Percentiles rank a stretch among this genome's conserved stretches.
Evolutionary conservation across 2,888 invertebrate genomes (phyloP).

Genomic region (Halictus quadricinctus): DNA sequence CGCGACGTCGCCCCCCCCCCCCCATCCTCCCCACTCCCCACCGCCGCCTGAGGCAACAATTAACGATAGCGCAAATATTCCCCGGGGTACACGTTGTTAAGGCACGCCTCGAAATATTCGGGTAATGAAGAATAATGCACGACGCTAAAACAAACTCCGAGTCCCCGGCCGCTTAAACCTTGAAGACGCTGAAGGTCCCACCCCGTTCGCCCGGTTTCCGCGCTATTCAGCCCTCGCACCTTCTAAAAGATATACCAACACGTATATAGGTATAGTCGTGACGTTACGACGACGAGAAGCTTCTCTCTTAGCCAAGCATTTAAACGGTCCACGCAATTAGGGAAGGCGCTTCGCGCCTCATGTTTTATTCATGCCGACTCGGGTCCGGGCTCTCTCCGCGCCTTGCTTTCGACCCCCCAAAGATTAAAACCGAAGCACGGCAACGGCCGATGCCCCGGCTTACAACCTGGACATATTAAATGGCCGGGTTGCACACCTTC

Average conservation of each 20-base stretch:
- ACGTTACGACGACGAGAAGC: slow-evolving; percentile 60
- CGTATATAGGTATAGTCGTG: slow-evolving; percentile 39
- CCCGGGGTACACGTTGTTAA: slow-evolving; percentile 46
- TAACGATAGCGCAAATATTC: slow-evolving; percentile 48
- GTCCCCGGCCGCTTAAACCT: slow-evolving; percentile 41
- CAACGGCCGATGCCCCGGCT: slow-evolving; percentile 38
- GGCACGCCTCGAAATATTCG: slow-evolving; percentile 54
- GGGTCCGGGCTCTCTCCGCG: slow-evolving; percentile 55
- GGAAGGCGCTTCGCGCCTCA: slow-evolving; percentile 81
- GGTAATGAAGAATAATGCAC: slow-evolving; percentile 61
- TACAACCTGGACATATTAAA: slow-evolving; percentile 62
- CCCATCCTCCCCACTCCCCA: too few relatives aligned
- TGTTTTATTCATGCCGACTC: slow-evolving; percentile 79
- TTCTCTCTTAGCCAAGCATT: slow-evolving; percentile 70
- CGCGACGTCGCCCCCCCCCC: background rate
- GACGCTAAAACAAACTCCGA: slow-evolving; percentile 53
- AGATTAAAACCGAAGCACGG: slow-evolving; percentile 79
- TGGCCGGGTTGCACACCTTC: slow-evolving; percentile 47
- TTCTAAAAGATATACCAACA: slow-evolving; percentile 58
- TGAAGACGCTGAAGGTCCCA: slow-evolving; percentile 39
- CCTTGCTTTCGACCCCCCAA: slow-evolving; percentile 65
- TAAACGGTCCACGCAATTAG: slow-evolving; percentile 81
- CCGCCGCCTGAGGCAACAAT: slow-evolving; percentile 22
- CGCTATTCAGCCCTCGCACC: slow-evolving; percentile 45
- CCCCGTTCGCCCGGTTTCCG: slow-evolving; percentile 16